These are phyloP conservation scores for Corapipo altera DNA, from an alignment of 2,113 vertebrate species.

Conservation along the genomic window DNA sequence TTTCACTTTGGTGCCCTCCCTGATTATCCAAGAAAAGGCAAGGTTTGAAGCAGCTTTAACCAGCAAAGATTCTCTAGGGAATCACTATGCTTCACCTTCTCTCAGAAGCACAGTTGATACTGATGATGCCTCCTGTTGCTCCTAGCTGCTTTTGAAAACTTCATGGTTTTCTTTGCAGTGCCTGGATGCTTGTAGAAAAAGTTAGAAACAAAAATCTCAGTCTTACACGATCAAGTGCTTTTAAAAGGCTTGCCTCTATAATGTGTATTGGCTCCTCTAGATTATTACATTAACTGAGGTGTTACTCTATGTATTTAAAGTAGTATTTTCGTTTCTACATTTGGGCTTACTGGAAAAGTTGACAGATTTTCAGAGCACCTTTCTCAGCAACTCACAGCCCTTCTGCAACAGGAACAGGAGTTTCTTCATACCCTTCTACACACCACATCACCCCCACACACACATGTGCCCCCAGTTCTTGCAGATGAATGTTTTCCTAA, in stretches of 20 bases:
- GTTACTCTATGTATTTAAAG: neutral
- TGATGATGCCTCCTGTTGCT: neutral
- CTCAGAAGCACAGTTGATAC: neutral
- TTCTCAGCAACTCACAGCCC: neutral
- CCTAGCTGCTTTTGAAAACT: neutral
- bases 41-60: neutral
- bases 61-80: neutral
- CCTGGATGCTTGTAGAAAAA: neutral
- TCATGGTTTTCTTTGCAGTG: neutral
- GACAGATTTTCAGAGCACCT: neutral
- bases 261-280: neutral
- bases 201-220: neutral
- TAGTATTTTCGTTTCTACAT: neutral
- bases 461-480: neutral
- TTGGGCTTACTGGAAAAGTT: neutral
- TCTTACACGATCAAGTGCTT: neutral
- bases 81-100: neutral
- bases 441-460: fast-evolving
- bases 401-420: neutral
- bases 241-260: neutral
- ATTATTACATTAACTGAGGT: neutral
- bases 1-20: neutral
- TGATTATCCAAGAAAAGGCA: neutral
- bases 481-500: neutral
- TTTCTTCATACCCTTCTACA: neutral